Conservation (phyloP, 2,113 vertebrate genomes). For the Syrmaticus mikado region DNA sequence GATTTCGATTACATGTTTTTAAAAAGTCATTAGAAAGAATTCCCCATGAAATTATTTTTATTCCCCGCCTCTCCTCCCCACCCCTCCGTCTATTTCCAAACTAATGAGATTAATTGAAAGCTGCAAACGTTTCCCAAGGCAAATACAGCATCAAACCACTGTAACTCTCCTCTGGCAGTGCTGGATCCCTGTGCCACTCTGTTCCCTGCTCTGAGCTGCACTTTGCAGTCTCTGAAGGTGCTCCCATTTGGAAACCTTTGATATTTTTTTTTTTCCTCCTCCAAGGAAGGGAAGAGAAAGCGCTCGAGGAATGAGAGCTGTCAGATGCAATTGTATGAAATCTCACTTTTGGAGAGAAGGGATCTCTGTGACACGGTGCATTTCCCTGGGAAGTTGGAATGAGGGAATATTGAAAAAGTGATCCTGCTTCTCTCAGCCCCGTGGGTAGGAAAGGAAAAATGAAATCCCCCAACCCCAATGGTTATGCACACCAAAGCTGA, state of each 20-base stretch:
- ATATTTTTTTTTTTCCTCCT: not conserved
- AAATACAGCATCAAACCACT: not conserved
- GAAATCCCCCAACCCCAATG: not conserved
- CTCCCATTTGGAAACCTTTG: slow-evolving; percentile 23
- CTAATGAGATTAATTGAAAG: slow-evolving; percentile 43
- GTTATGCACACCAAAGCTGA: not conserved
- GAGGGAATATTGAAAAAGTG: not conserved
- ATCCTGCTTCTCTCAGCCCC: not conserved
- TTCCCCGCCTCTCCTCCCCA: not conserved
- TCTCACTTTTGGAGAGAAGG: not conserved
- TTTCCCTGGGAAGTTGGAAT: not conserved
- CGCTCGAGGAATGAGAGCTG: slow-evolving; percentile 50
- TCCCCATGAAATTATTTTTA: slow-evolving; percentile 41
- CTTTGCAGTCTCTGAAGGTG: not conserved
- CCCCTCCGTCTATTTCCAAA: not conserved
- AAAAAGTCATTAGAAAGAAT: slow-evolving; percentile 56
- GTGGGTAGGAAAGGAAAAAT: slow-evolving; percentile 6
- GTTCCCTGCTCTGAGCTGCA: not conserved
- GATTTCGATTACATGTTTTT: slow-evolving; percentile 13
- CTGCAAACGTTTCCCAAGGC: slow-evolving; percentile 46
- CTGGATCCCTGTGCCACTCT: not conserved
- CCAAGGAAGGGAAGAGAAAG: slow-evolving; percentile 22
- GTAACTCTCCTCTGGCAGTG: not conserved
- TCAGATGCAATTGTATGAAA: slow-evolving; percentile 43
- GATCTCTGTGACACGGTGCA: not conserved